Percentiles rank a stretch among this genome's conserved stretches.
Conservation (phyloP, 2,888 invertebrate species). For the Ganaspis brasiliensis region DNA sequence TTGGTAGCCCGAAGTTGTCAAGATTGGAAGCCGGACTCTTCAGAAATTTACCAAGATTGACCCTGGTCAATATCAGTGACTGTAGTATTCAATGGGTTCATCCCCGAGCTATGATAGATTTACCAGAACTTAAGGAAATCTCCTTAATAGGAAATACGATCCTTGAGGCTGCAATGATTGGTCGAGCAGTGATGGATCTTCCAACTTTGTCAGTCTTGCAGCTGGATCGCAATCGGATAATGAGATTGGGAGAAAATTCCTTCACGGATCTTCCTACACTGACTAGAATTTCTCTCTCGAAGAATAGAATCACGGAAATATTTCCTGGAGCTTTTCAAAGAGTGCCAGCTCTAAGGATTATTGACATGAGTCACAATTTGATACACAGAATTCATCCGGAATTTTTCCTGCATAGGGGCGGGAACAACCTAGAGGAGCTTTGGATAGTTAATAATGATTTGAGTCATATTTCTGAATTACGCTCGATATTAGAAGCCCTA, state of each 20-base stretch:
- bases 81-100: conserved; percentile 91
- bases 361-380: conserved; percentile 90
- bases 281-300: conserved; percentile 85
- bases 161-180: conserved; percentile 90
- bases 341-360: conserved; percentile 86
- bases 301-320: conserved; percentile 88
- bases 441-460: conserved; percentile 90
- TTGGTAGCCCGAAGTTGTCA: conserved; percentile 86
- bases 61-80: conserved; percentile 88
- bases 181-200: conserved; percentile 89
- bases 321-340: conserved; percentile 91
- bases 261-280: conserved; percentile 90
- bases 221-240: conserved; percentile 88
- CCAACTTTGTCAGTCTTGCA: conserved; percentile 87
- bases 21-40: conserved; percentile 88
- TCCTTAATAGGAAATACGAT: conserved; percentile 88
- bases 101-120: conserved; percentile 87
- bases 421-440: conserved; percentile 89
- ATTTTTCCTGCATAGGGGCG: conserved; percentile 89
- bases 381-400: conserved; percentile 90
- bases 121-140: conserved; percentile 88
- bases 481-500: conserved; percentile 88
- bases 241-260: conserved; percentile 87
- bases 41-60: conserved; percentile 85
- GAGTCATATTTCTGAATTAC: conserved; percentile 87